Conservation (phyloP, 2,797 vertebrate genomes). For the Pygocentrus nattereri region DNA sequence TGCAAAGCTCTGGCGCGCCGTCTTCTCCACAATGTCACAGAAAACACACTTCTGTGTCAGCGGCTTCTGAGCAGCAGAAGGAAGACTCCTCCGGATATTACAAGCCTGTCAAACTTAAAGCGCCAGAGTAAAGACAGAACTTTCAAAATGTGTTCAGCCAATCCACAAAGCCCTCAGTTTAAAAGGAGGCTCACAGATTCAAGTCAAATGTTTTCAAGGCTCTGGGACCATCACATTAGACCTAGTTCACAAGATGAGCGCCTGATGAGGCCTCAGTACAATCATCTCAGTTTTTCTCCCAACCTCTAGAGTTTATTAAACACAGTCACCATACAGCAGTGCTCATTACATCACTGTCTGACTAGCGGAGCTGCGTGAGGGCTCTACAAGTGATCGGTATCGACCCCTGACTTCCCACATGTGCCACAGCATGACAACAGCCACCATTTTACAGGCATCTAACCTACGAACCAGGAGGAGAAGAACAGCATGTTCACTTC, state of each 20-base stretch:
- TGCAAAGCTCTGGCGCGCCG: constrained; percentile 22
- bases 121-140: too few relatives aligned
- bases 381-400: not conserved
- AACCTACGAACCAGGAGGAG: not conserved
- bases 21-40: not conserved
- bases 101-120: not conserved
- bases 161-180: not conserved
- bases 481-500: not conserved
- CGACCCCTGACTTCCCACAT: constrained; percentile 25
- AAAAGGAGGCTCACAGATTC: not conserved
- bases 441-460: constrained; percentile 37
- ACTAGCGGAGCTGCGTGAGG: not conserved
- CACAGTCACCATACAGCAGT: not conserved
- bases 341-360: not conserved
- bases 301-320: not conserved
- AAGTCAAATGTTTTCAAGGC: too few relatives aligned
- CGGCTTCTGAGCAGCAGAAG: not conserved
- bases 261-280: not conserved
- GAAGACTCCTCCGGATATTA: not conserved
- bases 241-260: not conserved
- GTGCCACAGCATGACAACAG: constrained; percentile 15
- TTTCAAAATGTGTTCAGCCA: not conserved
- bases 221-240: too few relatives aligned
- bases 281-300: not conserved
- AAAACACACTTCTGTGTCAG: not conserved